Base-by-base conservation (phyloP, 2,113 vertebrate species). In the Mola mola region DNA sequence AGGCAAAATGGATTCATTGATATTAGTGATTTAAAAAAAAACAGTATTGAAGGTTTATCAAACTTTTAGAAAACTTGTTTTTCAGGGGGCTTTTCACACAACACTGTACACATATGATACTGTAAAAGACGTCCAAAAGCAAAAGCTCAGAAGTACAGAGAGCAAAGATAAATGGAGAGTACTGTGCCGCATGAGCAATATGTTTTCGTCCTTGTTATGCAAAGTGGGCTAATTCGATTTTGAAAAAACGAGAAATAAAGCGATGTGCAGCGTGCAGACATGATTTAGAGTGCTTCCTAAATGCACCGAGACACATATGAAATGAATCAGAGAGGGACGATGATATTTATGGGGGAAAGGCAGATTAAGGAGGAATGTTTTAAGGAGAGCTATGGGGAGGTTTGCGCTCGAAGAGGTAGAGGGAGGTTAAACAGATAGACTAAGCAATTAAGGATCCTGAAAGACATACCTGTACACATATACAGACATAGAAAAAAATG, bases 321-420 rank as follows among this genome's bases (percentile, higher is more conserved):
- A 53, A 43, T 53, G 11, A 47, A 40, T 57, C 31, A 57, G 12
- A 38, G 34, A 50, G 16, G 41, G 36, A 16, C 8, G 29, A 9
- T 66, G n/a, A n/a, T n/a, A n/a, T n/a, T n/a, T n/a, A n/a, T 67
- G 40, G 17, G 48, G 44, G 43, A 47, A 75, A 68, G 76, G 17
- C 13, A 33, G 24, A 21, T 59, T n/a, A n/a, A n/a, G n/a, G n/a
- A n/a, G n/a, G n/a, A n/a, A n/a, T n/a, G n/a, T n/a, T n/a, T 42
- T 50, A 55, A 42, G 28, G 20, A 72, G 55, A 66, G 68, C 53
- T 47, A 66, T 77, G 46, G 20, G 37, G 41, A 47, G 12, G 16
- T 62, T 40, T 33, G 37, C 5, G 28, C 17, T 28, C 53, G 31
- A 34, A 51, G 47, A 60, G 28, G 28, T 1, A 9, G 20, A 41